These are phyloP conservation scores for Aphidius ervi DNA, from an alignment of 1,140 invertebrate species.

Conservation along the genomic window DNA sequence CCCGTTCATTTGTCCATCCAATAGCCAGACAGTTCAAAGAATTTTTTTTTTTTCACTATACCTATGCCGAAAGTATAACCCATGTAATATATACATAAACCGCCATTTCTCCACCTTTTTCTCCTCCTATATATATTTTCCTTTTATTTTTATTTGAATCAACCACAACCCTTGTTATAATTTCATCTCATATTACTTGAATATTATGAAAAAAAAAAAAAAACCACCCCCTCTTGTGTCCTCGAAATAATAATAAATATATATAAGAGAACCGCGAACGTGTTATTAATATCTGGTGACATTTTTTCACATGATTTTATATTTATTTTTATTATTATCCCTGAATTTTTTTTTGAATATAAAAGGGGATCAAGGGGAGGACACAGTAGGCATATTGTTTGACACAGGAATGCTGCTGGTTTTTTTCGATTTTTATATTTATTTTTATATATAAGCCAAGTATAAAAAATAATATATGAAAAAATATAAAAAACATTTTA, in stretches of 20 bases:
- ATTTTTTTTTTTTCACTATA: neutral
- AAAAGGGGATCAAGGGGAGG: neutral
- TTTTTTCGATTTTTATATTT: no score
- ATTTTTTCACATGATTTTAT: conserved; percentile 5
- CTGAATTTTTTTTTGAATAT: conserved; percentile 3
- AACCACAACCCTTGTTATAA: conserved; percentile 10
- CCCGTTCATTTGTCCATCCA: conserved; percentile 41
- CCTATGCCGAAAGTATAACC: neutral
- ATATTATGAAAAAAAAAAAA: conserved; percentile 26
- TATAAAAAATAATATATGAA: no score
- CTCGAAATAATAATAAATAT: conserved; percentile 27
- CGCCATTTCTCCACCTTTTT: conserved; percentile 21
- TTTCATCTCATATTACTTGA: conserved; percentile 21
- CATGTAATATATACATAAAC: conserved; percentile 20
- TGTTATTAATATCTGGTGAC: conserved; percentile 27
- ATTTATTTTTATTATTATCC: conserved; percentile 1
- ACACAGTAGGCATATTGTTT: conserved; percentile 3
- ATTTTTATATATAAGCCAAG: no score
- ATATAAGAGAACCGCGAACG: conserved; percentile 23
- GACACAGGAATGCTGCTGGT: conserved; percentile 12
- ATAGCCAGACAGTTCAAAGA: conserved; percentile 44
- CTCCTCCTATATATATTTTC: conserved; percentile 17
- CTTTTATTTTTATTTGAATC: conserved; percentile 14
- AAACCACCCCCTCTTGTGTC: conserved; percentile 26
- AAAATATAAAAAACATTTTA: no score